Conservation (phyloP, 2,797 vertebrate species). For the Sylvia borin region DNA sequence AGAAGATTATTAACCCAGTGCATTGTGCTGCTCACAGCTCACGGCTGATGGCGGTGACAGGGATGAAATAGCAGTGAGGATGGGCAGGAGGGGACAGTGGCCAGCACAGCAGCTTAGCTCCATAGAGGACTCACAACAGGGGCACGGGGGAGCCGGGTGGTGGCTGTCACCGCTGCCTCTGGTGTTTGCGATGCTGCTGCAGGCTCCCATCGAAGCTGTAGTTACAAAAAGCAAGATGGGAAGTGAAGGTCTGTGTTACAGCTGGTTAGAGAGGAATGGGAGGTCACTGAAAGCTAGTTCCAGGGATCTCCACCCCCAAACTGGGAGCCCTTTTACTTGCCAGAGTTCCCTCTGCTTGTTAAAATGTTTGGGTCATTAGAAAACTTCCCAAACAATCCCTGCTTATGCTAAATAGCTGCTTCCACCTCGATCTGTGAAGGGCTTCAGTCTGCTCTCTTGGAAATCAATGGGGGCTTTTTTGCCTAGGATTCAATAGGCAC, state of each 20-base stretch:
- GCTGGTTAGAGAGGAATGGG: neutral
- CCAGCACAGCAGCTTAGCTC: neutral
- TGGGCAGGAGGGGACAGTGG: neutral
- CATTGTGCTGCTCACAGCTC: neutral
- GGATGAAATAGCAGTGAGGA: neutral
- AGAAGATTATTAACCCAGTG: neutral
- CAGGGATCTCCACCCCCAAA: neutral
- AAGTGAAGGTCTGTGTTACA: neutral
- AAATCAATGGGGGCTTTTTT: constrained; percentile 46
- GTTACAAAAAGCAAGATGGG: neutral
- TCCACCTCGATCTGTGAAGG: constrained; percentile 32
- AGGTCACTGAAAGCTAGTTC: neutral
- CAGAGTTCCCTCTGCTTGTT: constrained; percentile 27
- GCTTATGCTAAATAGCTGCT: constrained; percentile 42
- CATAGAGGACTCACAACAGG: accelerated
- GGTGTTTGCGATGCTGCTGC: accelerated
- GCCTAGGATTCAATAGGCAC: constrained; percentile 4
- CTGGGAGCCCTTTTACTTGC: neutral
- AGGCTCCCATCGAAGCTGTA: neutral
- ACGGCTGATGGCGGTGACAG: neutral
- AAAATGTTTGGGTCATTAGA: constrained; percentile 61
- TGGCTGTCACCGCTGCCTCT: accelerated
- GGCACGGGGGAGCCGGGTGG: accelerated
- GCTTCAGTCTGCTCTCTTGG: constrained; percentile 22
- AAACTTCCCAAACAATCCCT: constrained; percentile 36